Conservation (phyloP, 2,888 invertebrate species). For the Nymphalis c-album region DNA sequence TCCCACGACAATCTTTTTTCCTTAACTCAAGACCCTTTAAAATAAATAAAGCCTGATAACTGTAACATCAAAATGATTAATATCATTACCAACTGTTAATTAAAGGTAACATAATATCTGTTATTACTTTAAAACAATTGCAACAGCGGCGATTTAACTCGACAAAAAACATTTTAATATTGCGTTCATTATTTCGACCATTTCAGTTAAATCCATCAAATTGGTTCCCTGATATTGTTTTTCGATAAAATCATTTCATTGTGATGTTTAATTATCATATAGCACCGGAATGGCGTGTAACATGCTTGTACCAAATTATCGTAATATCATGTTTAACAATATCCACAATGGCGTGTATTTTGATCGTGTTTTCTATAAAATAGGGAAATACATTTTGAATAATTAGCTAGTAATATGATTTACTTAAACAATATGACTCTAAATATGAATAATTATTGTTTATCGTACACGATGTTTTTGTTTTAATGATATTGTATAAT, state of each 20-base stretch:
- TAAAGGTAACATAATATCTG: conserved; percentile 14
- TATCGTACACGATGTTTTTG: too few species aligned
- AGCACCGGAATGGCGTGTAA: conserved; percentile 38
- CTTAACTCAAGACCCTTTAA: too few species aligned
- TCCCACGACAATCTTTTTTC: too few species aligned
- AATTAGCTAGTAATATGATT: neutral
- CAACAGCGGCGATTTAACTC: conserved; percentile 5
- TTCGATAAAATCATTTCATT: conserved; percentile 51
- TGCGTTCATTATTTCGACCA: conserved; percentile 31
- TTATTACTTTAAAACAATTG: conserved; percentile 13
- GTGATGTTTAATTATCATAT: conserved; percentile 54
- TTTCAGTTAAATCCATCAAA: conserved; percentile 37
- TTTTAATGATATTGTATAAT: too few species aligned
- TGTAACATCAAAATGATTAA: neutral
- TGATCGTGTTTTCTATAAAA: neutral
- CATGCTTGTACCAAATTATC: conserved; percentile 38
- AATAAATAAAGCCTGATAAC: too few species aligned
- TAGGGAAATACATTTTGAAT: neutral
- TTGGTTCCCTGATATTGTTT: conserved; percentile 44
- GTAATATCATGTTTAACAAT: conserved; percentile 26
- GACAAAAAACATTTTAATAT: conserved; percentile 35
- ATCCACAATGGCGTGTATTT: conserved; percentile 6
- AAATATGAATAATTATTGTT: too few species aligned
- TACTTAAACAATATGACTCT: neutral
- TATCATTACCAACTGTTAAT: conserved; percentile 8